Percentiles rank a stretch among this genome's conserved stretches.
phyloP scores from a whole-genome alignment of 2,113 vertebrate species.

The rabbit (Oryctolagus cuniculus) region mOryCun1.1 NC_091444.1:28905501-28906000 shows the following conservation, averaged over 20 bases:
- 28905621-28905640: not conserved
- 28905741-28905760: not conserved
- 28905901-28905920: conserved; percentile 21
- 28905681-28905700: not conserved
- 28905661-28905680: not conserved
- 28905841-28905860: not conserved
- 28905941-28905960: no score
- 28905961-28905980: no score
- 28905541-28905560: rapidly evolving
- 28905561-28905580: no score
- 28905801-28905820: not conserved
- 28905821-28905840: not conserved
- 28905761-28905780: not conserved
- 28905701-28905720: not conserved
- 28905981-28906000: no score
- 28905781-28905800: not conserved
- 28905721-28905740: not conserved
- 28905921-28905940: no score
- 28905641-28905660: not conserved
- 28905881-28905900: conserved; percentile 8
- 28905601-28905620: not conserved
- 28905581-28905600: not conserved
- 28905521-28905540: conserved; percentile 77
- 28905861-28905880: conserved; percentile 1
- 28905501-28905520: conserved; percentile 90